Conservation (phyloP, 2,888 invertebrate genomes). For the Luperina nickerlii region DNA sequence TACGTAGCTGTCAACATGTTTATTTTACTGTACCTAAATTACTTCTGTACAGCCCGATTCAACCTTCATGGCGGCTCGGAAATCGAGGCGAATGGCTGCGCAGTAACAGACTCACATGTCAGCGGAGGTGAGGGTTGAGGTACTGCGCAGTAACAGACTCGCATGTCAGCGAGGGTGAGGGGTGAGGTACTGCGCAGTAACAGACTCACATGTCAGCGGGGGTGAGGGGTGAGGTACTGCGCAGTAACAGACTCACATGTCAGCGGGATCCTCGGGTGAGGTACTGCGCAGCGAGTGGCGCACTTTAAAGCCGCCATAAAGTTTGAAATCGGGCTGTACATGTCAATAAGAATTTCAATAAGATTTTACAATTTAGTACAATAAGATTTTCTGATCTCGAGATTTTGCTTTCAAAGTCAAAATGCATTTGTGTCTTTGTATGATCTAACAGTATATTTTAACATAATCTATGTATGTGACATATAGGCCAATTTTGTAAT, state of each 20-base stretch:
- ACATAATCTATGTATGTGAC: slow-evolving; percentile 50
- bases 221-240: no score
- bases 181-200: no score
- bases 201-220: no score
- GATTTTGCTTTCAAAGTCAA: slow-evolving; percentile 16
- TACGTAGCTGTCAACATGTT: neutral
- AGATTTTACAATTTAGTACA: no score
- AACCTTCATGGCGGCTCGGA: neutral
- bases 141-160: neutral
- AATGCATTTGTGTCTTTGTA: slow-evolving; percentile 56
- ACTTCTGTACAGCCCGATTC: neutral
- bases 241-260: no score
- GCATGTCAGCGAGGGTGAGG: no score
- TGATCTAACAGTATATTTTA: slow-evolving; percentile 58
- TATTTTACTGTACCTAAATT: slow-evolving; percentile 1
- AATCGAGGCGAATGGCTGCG: no score
- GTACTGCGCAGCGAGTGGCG: neutral
- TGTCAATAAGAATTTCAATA: no score
- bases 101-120: neutral
- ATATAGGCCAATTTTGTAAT: slow-evolving; percentile 61
- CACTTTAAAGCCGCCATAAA: neutral
- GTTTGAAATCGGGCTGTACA: neutral
- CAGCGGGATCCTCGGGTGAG: no score
- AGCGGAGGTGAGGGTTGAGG: neutral
- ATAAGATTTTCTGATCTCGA: slow-evolving; percentile 39